Conservation (phyloP, 2,113 vertebrate species). For the Rhinolophus ferrumequinum region DNA sequence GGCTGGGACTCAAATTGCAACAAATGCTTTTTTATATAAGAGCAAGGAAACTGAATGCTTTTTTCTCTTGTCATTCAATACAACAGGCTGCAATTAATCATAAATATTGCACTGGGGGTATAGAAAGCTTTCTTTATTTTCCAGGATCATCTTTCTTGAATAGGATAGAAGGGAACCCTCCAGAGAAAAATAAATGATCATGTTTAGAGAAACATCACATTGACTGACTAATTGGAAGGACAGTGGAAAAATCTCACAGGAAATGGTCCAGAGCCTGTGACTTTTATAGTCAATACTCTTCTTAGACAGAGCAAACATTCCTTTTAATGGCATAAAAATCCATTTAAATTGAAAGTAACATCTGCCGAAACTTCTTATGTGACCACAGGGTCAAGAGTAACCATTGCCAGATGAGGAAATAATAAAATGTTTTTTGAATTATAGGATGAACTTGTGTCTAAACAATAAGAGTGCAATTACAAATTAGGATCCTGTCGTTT, state of each 20-base stretch:
- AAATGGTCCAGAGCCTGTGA: constrained; percentile 72
- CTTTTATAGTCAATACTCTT: constrained; percentile 78
- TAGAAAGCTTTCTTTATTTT: constrained; percentile 81
- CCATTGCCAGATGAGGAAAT: constrained; percentile 69
- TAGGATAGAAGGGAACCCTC: constrained; percentile 73
- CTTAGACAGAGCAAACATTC: constrained; percentile 67
- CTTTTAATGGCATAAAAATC: constrained; percentile 75
- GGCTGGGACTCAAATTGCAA: constrained; percentile 65
- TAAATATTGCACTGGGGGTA: constrained; percentile 56
- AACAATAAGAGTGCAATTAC: background rate
- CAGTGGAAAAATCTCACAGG: constrained; percentile 78
- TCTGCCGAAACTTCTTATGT: constrained; percentile 75
- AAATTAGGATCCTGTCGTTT: constrained; percentile 38
- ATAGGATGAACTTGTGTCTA: constrained; percentile 38
- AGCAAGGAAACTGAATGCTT: constrained; percentile 65
- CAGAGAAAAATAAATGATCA: constrained; percentile 80
- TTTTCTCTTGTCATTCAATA: constrained; percentile 75
- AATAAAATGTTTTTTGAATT: constrained; percentile 69
- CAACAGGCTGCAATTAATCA: constrained; percentile 72
- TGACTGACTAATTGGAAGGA: constrained; percentile 83
- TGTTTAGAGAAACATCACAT: constrained; percentile 84
- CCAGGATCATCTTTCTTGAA: constrained; percentile 73
- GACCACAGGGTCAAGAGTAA: constrained; percentile 69
- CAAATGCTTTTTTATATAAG: constrained; percentile 74
- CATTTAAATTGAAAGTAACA: constrained; percentile 77